Percentiles rank a stretch among this genome's conserved stretches.
These are phyloP conservation scores for Zaprionus inermis DNA, from an alignment of 1,140 invertebrate genomes.

Conservation along the genomic window DNA sequence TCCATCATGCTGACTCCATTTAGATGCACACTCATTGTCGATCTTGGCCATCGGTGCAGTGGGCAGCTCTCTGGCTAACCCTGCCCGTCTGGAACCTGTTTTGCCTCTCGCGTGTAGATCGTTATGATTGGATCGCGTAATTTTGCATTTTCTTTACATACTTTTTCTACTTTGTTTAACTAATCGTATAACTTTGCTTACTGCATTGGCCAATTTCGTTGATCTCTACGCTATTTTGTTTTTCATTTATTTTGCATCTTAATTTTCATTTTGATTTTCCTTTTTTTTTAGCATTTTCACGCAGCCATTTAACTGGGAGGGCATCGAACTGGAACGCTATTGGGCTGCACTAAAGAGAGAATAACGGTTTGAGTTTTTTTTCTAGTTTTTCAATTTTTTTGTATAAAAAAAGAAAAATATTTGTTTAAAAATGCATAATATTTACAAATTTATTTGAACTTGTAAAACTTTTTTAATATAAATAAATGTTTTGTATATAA, in stretches of 20 bases:
- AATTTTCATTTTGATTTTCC: background rate
- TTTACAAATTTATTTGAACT: no score
- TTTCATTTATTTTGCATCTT: slow-evolving; percentile 4
- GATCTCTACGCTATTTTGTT: slow-evolving; percentile 34
- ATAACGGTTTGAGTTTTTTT: slow-evolving; percentile 21
- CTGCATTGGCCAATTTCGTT: slow-evolving; percentile 41
- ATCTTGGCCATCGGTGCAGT: slow-evolving; percentile 81
- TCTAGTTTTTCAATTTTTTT: background rate
- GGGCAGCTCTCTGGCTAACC: slow-evolving; percentile 50
- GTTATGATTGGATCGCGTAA: slow-evolving; percentile 20
- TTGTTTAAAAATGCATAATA: no score
- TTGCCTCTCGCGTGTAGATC: slow-evolving; percentile 27
- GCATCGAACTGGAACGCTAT: slow-evolving; percentile 70
- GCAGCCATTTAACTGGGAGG: slow-evolving; percentile 78
- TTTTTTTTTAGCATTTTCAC: slow-evolving; percentile 67
- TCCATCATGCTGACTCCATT: slow-evolving; percentile 31
- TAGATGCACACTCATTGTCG: slow-evolving; percentile 71
- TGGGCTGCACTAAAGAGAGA: slow-evolving; percentile 66
- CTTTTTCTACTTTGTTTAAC: slow-evolving; percentile 2
- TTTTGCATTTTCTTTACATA: slow-evolving; percentile 14
- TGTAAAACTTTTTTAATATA: no score
- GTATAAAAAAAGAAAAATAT: background rate
- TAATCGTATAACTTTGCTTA: background rate
- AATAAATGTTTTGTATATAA: no score
- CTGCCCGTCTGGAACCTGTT: slow-evolving; percentile 58